These are phyloP conservation scores for Melitaea athalia DNA, from an alignment of 2,888 invertebrate genomes.

Conservation along the genomic window DNA sequence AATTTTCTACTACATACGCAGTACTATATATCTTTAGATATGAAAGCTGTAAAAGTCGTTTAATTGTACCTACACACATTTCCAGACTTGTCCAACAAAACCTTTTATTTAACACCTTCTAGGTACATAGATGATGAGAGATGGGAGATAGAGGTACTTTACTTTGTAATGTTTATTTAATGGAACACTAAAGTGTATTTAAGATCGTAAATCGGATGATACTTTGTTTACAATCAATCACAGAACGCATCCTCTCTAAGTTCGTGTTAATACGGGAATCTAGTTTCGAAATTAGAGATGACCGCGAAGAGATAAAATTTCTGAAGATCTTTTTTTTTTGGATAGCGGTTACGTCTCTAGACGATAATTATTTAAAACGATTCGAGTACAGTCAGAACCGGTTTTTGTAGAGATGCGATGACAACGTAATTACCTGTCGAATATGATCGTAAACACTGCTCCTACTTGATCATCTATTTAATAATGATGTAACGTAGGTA, in stretches of 20 bases:
- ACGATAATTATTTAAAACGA: conserved; percentile 61
- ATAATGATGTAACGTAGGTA: conserved; percentile 36
- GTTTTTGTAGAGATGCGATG: conserved; percentile 47
- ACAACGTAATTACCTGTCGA: conserved; percentile 52
- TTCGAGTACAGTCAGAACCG: conserved; percentile 51
- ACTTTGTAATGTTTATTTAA: conserved; percentile 15
- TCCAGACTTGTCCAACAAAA: no score
- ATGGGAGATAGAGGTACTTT: no score
- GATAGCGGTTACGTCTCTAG: conserved; percentile 27
- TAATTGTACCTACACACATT: no score
- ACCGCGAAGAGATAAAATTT: conserved; percentile 54
- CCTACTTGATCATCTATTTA: conserved; percentile 27
- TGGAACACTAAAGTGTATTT: conserved; percentile 8
- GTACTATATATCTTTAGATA: neutral
- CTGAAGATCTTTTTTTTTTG: conserved; percentile 32
- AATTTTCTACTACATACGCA: conserved; percentile 2
- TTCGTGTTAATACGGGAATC: conserved; percentile 42
- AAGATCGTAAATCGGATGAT: conserved; percentile 16
- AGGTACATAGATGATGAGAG: no score
- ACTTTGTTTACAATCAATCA: conserved; percentile 33
- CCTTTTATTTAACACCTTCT: conserved; percentile 6
- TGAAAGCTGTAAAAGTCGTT: conserved; percentile 4
- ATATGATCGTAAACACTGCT: conserved; percentile 32
- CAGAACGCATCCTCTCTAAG: conserved; percentile 33
- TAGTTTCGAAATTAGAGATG: conserved; percentile 67